Evolutionary conservation across 2,113 vertebrate species (phyloP), one percentile per base, ranked within the genome.

Genomic region (Pseudolaguvia tuberculata): DNA sequence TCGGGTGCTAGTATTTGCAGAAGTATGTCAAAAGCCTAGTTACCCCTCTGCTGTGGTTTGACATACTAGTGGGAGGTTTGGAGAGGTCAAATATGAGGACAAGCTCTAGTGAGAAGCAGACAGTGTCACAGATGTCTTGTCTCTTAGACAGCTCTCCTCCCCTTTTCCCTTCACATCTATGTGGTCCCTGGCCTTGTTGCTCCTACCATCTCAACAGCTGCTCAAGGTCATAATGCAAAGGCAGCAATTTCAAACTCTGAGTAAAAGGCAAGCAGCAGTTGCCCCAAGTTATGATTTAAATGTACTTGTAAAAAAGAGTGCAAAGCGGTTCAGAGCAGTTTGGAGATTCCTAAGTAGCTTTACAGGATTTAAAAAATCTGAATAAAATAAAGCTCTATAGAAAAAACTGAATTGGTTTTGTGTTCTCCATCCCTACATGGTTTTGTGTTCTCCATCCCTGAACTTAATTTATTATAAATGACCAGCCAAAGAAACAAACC

Each of bases 141-240:
- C 23, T 18, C 68, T 47, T 57, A 76, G 53, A 75, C 70, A 61
- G 72, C 67, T 67, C 66, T 51, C 56, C 73, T 53, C 50, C 53
- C 47, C 48, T 45, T 31, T 42, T 42, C 39, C 31, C 61, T 17
- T 66, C 21, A 50, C 7, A 50, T 50, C 45, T 47, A 29, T 50
- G 63, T 29, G 45, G 45, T 67, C 63, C 45, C 25, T 12, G 50
- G 27, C 51, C 15, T n/a, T 48, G 14, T 17, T 48, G 11, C 39
- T 47, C 51, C 48, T 10, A 13, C 21, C 45, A 27, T 55, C 35
- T 78, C 61, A 21, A 71, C 73, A 35, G 31, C 58, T 59, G 70
- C 79, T 63, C 83, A 86, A 84, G 85, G 85, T 89, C 83, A 78
- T 47, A 55, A 81, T 61, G 57, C 51, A 53, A 39, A 72, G 9